Evolutionary conservation across 2,888 invertebrate genomes (phyloP), one percentile per base, ranked within the genome.

Genomic region (Agonum fuliginosum): DNA sequence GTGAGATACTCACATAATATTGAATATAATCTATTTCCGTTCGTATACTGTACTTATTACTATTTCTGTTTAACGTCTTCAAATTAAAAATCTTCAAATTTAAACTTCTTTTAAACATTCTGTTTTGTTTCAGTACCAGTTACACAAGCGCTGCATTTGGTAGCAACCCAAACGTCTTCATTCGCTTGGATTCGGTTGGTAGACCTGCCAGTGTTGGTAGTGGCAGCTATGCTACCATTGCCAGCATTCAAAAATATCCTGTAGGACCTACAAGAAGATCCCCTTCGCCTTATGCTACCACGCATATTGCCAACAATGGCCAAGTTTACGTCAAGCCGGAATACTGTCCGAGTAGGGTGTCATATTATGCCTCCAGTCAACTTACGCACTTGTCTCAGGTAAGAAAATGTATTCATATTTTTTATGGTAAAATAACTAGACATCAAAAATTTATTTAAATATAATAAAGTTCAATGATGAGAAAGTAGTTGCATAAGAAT

Each of bases 201-300:
- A 88, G 94, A 79, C 93, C 94, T 67, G 93, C 93, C 73, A 93
- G 94, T 84, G 93, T 92, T 22, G 91, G 90, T 81, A 93, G 93
- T 76, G 94, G 94, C 79, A 94, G 94, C 81, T 95, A 95, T 83
- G 95, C 95, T 48, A 95, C 95, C 48, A 95, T 95, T 82, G 94
- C 94, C 78, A 94, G 94, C 85, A 89, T 94, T 82, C 94, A 94
- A 84, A 93, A 93, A 85, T 91, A 92, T 81, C 92, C 93, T 22
- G 88, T 90, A 80, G 88, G 89, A 10, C 75, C 78, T 8, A 73
- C 78, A 43, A 37, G 89, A 67, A 87, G 89, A 67, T 92, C 92
- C 0, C 92, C 92, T 0, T 92, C 93, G 0, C 93, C 93, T n/a
- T 93, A 93, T 84, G 93, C 93, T 37, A 93, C 93, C 5, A 92